phyloP scores from a whole-genome alignment of 2,797 vertebrate genomes.

The Sebastes melanostomus region DNA sequence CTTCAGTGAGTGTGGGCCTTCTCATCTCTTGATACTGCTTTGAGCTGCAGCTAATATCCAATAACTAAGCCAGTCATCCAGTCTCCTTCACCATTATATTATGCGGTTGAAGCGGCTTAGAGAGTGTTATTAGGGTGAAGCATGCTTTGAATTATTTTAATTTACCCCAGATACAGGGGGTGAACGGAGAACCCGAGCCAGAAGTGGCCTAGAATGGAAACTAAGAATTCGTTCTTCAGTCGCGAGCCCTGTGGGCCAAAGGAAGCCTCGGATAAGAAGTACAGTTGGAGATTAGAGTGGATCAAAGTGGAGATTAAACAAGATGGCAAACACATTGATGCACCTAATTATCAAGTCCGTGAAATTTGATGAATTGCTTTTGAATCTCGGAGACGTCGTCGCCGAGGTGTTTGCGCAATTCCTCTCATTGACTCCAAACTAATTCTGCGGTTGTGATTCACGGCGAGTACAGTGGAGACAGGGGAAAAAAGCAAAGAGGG shows the following conservation, averaged over 20 bases:
- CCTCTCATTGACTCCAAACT: conserved; percentile 9
- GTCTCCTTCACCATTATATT: conserved; percentile 34
- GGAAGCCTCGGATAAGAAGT: conserved; percentile 62
- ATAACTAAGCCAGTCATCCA: conserved; percentile 38
- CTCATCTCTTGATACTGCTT: conserved; percentile 32
- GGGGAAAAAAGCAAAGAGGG: neutral
- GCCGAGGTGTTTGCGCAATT: conserved; percentile 29
- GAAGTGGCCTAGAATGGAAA: conserved; percentile 46
- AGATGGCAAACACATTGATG: conserved; percentile 67
- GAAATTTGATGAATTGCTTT: conserved; percentile 65
- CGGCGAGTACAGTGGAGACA: neutral
- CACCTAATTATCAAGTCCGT: conserved; percentile 66
- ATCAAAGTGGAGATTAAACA: conserved; percentile 80
- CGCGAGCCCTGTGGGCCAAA: conserved; percentile 43
- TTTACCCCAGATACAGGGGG: conserved; percentile 30
- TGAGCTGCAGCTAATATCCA: conserved; percentile 46
- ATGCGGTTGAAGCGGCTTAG: conserved; percentile 27
- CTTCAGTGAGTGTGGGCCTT: conserved; percentile 24
- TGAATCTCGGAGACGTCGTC: conserved; percentile 37
- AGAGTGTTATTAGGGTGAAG: conserved; percentile 42
- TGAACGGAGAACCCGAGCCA: conserved; percentile 26
- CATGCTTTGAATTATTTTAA: conserved; percentile 54
- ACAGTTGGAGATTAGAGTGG: conserved; percentile 70
- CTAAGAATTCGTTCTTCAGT: conserved; percentile 49
- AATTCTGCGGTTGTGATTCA: conserved; percentile 8